Evolutionary conservation across 1,140 invertebrate species (phyloP), one percentile per base, ranked within the genome.

Genomic region (Scaptomyza hsui): DNA sequence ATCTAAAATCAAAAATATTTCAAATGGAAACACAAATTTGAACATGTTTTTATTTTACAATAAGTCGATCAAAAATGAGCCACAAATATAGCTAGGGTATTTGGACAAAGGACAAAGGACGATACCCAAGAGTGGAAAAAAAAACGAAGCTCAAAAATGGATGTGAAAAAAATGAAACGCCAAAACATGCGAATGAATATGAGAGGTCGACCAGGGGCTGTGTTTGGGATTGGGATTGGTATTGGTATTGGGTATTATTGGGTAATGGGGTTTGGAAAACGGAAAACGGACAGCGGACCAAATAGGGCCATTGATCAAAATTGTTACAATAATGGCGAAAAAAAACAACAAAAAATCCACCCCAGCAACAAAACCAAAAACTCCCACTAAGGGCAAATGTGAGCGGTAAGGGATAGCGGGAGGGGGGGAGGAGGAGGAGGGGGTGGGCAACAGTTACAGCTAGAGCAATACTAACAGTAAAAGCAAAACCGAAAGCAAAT

Each of bases 221-320:
- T 18, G 56, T 35, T 21, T 26, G 13, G 51, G 52, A 69, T 63
- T 61, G 45, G 67, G 51, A 42, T 52, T 21, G 48, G 48, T 12
- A 42, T 44, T 47, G 56, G 15, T 39, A 26, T 29, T 44, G 39
- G 16, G 37, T 45, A 49, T 35, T 32, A 48, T 47, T 48, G 12
- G 48, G 24, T 64, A 35, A 52, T 53, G 60, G 60, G 32, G 4
- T 12, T 12, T 18, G 52, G 74, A 3, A 10, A 35, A n/a, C 10
- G 10, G 10, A 35, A 4, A 37, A n/a, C 62, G 70, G 70, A 77
- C 78, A 82, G 62, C 74, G 57, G 35, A 45, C 68, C 56, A 82
- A 83, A 82, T 85, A 72, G 73, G 83, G 79, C 85, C 85, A 89
- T 89, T 89, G 83, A 89, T 89, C 83, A 89, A 89, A 89, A 89